Percentiles rank a stretch among this genome's conserved stretches.
Conservation (phyloP, 2,113 vertebrate species). For the Epinephelus fuscoguttatus region DNA sequence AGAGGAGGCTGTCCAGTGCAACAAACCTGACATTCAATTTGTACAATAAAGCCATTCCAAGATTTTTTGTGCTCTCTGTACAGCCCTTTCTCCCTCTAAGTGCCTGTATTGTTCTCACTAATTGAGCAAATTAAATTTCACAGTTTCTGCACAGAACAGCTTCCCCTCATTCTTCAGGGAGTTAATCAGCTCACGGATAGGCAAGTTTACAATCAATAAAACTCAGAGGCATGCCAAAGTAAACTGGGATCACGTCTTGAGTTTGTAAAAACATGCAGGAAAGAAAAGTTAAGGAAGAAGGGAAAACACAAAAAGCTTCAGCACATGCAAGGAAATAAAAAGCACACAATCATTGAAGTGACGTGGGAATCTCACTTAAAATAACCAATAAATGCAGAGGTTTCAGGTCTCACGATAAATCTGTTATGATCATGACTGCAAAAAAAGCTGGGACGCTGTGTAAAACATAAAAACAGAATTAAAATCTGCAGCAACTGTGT, state of each 20-base stretch:
- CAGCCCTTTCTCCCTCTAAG: neutral
- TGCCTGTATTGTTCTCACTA: neutral
- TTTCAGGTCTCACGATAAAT: neutral
- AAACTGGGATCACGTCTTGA: neutral
- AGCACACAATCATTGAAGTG: neutral
- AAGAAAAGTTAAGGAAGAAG: neutral
- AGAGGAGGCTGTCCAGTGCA: neutral
- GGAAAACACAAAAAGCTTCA: neutral
- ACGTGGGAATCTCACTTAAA: neutral
- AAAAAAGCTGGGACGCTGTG: too few relatives aligned
- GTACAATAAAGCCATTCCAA: neutral
- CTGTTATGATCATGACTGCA: too few relatives aligned
- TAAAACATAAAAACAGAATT: too few relatives aligned
- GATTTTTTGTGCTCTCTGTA: neutral
- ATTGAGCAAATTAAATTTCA: neutral
- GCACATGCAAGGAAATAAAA: neutral
- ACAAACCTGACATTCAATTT: neutral
- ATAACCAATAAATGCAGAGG: neutral
- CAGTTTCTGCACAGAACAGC: neutral
- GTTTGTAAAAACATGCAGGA: constrained; percentile 12
- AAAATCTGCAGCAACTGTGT: too few relatives aligned
- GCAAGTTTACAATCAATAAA: neutral
- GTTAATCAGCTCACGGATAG: neutral
- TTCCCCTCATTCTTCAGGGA: neutral
- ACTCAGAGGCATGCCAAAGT: neutral